Evolutionary conservation across 2,113 vertebrate genomes (phyloP), one percentile per base, ranked within the genome.

Genomic region (Sceloporus undulatus): DNA sequence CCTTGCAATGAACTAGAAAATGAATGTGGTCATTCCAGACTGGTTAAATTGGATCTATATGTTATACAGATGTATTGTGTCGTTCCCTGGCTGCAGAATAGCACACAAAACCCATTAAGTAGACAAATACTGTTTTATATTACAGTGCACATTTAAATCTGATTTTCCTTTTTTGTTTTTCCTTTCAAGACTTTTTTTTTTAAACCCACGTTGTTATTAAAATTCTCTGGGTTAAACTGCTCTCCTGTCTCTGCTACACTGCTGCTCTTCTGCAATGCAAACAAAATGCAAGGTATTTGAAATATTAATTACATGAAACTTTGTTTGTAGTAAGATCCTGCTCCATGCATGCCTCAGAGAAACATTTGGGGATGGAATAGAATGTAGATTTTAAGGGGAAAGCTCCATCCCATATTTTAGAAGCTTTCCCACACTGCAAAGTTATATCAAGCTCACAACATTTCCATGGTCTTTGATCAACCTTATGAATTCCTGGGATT

Each of bases 1-100:
- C 52, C n/a, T 96, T 96, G 88, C 94, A 95, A 82, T 94, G 95
- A 97, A 96, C 94, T 96, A 95, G 95, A 97, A 96, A 96, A 97
- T 95, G 82, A 94, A 95, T 94, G 85, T 95, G 90, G 88, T 95
- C 85, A 74, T 94, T 96, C 91, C 95, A 95, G 95, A 94, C 90
- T 91, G 85, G 90, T 94, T 96, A 94, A 95, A 96, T 91, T 65
- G 1, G 92, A 95, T 96, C 94, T 93, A 87, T 92, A 85, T 94
- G 96, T 96, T 94, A 91, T 91, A 95, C 83, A 93, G 92, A 91
- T 95, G 68, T 88, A 86, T 87, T 83, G 94, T 94, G 76, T 76
- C 85, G 84, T 92, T 96, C 94, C 90, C 90, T 94, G 92, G 94
- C 87, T 94, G 80, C 93, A 29, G 66, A 93, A 87, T 82, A 90